Evolutionary conservation across 2,113 vertebrate species (phyloP), one percentile per base, ranked within the genome.

Genomic region (Halcyon senegalensis): DNA sequence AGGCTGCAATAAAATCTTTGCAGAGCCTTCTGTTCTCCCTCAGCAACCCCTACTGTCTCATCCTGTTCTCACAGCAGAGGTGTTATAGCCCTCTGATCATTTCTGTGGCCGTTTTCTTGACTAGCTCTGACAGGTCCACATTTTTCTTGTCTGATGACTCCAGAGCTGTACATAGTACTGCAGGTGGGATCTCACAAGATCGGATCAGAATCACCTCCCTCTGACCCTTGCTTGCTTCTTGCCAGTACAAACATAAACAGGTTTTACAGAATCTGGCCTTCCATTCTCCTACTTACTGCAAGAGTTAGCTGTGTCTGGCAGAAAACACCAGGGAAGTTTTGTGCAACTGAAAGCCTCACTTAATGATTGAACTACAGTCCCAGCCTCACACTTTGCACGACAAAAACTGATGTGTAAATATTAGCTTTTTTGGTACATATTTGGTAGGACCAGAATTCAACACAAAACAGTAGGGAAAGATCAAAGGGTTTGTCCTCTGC

Each of bases 241-340:
- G 5, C 7, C 58, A 62, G 14, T 16, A 80, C 20, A 64, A 69
- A 28, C 2, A 31, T 4, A n/a, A 0, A 2, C 4, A 43, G 9
- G 37, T 62, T 69, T 39, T 84, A 3, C 27, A 81, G 37, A 87
- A 55, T 2, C 6, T 63, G 2, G 4, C 13, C 43, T 43, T 15
- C 51, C 51, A 53, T 53, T 53, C 25, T 53, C 27, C 51, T 53
- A 9, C 25, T 53, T 53, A 15, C 28, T 53, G 27, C 13, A 53
- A 28, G 14, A 53, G 25, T 27, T 53, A 53, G 14, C 48, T 53
- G 8, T 53, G 51, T 53, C 51, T 53, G 51, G 25, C 25, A 53
- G 51, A 53, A 53, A 25, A 53, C 27, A 28, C 51, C 27, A 28
- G 8, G 25, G 27, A 53, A 27, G 28, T 27, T 53, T 53, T 53